Evolutionary conservation across 2,888 invertebrate species (phyloP).

Genomic region (Ichneumoninae sp.): DNA sequence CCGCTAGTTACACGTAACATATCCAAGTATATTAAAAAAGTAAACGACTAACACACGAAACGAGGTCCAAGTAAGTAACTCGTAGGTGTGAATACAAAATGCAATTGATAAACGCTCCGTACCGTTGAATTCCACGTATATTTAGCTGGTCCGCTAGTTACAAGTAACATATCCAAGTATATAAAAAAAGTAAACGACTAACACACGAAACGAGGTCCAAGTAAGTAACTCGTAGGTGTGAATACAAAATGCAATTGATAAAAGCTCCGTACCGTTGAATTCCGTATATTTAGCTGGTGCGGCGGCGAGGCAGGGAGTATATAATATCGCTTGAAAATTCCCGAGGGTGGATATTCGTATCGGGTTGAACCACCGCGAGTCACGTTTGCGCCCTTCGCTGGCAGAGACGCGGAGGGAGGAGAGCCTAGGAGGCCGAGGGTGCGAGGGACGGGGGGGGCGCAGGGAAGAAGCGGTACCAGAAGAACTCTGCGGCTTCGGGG

Average conservation of each 20-base stretch:
- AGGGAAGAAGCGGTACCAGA: slow-evolving; percentile 45
- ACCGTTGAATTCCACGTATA: not conserved
- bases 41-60: too few relatives aligned
- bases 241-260: not conserved
- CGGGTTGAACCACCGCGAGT: slow-evolving; percentile 60
- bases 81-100: too few relatives aligned
- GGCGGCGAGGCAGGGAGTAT: not conserved
- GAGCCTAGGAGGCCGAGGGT: slow-evolving; percentile 27
- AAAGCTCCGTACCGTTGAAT: not conserved
- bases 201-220: too few relatives aligned
- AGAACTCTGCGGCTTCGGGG: slow-evolving; percentile 67
- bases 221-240: too few relatives aligned
- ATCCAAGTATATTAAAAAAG: too few relatives aligned
- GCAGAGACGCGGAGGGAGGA: slow-evolving; percentile 30
- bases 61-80: too few relatives aligned
- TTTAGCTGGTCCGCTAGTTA: not conserved
- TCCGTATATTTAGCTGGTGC: not conserved
- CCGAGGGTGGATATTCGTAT: slow-evolving; percentile 58
- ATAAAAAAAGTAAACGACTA: too few relatives aligned
- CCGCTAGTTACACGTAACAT: too few relatives aligned
- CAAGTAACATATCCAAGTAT: too few relatives aligned
- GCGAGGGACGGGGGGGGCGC: slow-evolving; percentile 35
- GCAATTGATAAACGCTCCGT: not conserved
- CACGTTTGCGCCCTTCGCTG: slow-evolving; percentile 66
- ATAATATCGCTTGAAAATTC: slow-evolving; percentile 59